phyloP scores from a whole-genome alignment of 2,888 invertebrate genomes.

The Drosophila paucipuncta region DNA sequence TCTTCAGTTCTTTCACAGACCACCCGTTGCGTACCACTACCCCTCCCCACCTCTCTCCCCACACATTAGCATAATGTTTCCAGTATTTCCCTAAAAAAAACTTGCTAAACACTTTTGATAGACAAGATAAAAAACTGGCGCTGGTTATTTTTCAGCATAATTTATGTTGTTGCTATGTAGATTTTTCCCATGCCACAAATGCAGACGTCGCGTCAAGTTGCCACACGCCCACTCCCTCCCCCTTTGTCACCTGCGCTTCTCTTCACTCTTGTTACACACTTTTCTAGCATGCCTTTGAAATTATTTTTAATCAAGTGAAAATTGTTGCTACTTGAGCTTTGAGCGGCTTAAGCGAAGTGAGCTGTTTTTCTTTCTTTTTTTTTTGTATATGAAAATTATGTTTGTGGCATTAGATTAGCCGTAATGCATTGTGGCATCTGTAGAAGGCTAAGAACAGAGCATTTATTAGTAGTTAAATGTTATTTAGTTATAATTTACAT shows the following conservation, averaged over 20 bases:
- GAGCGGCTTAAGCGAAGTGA: constrained; percentile 33
- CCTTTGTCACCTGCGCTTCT: constrained; percentile 17
- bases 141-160: constrained; percentile 75
- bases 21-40: constrained; percentile 38
- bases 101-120: constrained; percentile 82
- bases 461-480: no score
- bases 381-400: not conserved
- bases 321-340: constrained; percentile 48
- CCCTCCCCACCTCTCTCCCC: not conserved
- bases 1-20: constrained; percentile 16
- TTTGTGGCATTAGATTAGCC: not conserved
- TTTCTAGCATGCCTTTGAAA: constrained; percentile 21
- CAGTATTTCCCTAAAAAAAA: constrained; percentile 69
- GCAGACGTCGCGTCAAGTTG: constrained; percentile 15
- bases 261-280: constrained; percentile 4
- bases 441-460: not conserved
- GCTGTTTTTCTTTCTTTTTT: not conserved
- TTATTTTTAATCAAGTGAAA: constrained; percentile 69
- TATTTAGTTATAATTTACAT: no score
- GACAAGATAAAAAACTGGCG: constrained; percentile 79
- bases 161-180: constrained; percentile 73
- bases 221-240: not conserved
- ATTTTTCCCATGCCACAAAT: constrained; percentile 32
- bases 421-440: not conserved
- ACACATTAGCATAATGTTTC: constrained; percentile 80